Conservation (phyloP, 2,113 vertebrate genomes). For the Symphodus melops region DNA sequence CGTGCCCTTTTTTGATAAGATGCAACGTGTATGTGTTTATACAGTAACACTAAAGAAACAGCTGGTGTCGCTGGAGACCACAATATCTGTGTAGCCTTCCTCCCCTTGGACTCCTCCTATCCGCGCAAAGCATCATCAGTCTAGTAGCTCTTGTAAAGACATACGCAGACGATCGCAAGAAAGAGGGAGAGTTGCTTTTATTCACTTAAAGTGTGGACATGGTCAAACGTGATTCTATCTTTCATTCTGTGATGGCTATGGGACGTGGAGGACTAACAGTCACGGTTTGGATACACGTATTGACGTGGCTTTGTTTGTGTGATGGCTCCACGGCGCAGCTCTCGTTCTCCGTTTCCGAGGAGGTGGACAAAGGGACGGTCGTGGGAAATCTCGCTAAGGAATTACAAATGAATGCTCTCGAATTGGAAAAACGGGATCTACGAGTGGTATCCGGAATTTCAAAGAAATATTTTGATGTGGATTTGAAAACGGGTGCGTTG, state of each 20-base stretch:
- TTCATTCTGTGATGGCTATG: slow-evolving; percentile 41
- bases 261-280: slow-evolving; percentile 16
- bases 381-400: slow-evolving; percentile 81
- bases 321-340: slow-evolving; percentile 62
- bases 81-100: background rate
- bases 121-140: background rate
- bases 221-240: background rate
- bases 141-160: slow-evolving; percentile 22
- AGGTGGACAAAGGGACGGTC: slow-evolving; percentile 75
- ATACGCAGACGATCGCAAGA: slow-evolving; percentile 6
- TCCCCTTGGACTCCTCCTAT: slow-evolving; percentile 51
- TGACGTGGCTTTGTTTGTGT: slow-evolving; percentile 41
- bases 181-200: background rate
- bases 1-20: accelerated
- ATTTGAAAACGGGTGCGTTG: slow-evolving; percentile 73
- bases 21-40: accelerated
- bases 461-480: slow-evolving; percentile 61
- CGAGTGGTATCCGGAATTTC: slow-evolving; percentile 76
- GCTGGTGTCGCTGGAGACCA: slow-evolving; percentile 70
- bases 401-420: slow-evolving; percentile 71
- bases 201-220: background rate
- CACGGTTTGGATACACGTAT: slow-evolving; percentile 25
- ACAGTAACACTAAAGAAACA: slow-evolving; percentile 9
- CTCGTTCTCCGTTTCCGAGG: slow-evolving; percentile 76
- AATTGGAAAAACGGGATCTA: slow-evolving; percentile 76